These are phyloP conservation scores for Lasioglossum morio DNA, from an alignment of 2,888 invertebrate species.

Conservation along the genomic window DNA sequence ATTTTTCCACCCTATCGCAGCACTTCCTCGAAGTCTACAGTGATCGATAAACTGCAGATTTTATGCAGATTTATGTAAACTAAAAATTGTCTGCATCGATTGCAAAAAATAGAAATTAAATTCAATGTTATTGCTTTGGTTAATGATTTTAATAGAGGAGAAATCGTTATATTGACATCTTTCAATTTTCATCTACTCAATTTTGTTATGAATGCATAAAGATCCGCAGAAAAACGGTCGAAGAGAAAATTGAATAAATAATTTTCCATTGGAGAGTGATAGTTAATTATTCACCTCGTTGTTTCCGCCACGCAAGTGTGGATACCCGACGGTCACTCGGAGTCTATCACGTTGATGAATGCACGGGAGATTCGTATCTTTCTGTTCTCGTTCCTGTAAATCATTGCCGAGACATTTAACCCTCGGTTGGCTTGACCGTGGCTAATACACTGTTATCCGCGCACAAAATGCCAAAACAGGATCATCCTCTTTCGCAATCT, in stretches of 20 bases:
- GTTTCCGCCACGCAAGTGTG: constrained; percentile 10
- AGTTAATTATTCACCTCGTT: constrained; percentile 11
- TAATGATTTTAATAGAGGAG: too few species aligned
- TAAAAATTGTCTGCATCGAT: too few species aligned
- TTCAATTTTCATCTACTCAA: too few species aligned
- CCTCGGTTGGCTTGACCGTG: constrained; percentile 52
- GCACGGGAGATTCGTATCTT: constrained; percentile 71
- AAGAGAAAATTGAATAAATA: background rate
- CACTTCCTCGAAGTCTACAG: too few species aligned
- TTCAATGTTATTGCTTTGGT: too few species aligned
- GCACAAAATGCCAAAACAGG: constrained; percentile 20
- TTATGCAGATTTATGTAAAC: too few species aligned
- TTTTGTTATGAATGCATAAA: too few species aligned
- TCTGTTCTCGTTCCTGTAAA: constrained; percentile 76
- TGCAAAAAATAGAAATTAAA: too few species aligned
- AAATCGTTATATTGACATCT: too few species aligned
- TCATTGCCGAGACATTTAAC: constrained; percentile 83
- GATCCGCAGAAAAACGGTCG: too few species aligned
- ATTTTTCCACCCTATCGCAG: background rate
- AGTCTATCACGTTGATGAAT: constrained; percentile 68
- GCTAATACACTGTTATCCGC: constrained; percentile 25
- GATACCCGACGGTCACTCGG: constrained; percentile 35
- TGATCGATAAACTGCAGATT: too few species aligned
- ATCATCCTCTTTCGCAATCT: constrained; percentile 1
- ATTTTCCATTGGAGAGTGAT: background rate